Evolutionary conservation across 2,113 vertebrate species (phyloP), one percentile per base, ranked within the genome.

Genomic region (Telmatochromis sp.): DNA sequence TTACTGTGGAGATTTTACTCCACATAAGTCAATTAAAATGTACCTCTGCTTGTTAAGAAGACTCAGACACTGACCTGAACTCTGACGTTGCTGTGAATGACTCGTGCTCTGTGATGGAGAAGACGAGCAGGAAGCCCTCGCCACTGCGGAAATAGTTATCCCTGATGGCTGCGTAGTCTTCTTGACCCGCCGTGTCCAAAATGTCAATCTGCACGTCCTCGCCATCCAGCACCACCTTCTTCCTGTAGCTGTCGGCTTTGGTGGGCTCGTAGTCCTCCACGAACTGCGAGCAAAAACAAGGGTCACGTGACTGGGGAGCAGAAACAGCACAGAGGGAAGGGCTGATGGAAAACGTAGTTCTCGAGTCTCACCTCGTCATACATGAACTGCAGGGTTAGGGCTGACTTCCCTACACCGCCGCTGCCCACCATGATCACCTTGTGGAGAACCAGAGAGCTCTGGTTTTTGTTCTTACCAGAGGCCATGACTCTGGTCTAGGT

Each of bases 241-340:
- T 99, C 89, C 99, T 97, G 95, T 99, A 99, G 94, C 98, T 99
- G 97, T 99, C 98, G 6, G 99, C 99, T 93, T 99, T 99, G 28
- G 99, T 99, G 85, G 99, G 98, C 92, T 99, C 98, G 82, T 99
- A 99, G 94, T 99, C 99, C 96, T 99, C 99, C 85, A 99, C 98
- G 86, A 99, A 99, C 99, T 99, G 91, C 1, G 2, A 54, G 12
- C 7, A 53, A 5, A 70, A 4, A 53, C 2, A 15, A 1, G 8
- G 55, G 2, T 10, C 26, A 2, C 4, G 9, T 3, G 35, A 14
- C 28, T 2, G 65, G 10, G 11, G 1, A 42, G 7, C 23, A 42
- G 47, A 35, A 6, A 11, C 12, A 45, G 81, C 45, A 21, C 26
- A 79, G 47, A 53, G 8, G 3, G 19, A 35, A 6, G 28, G 60